Percentiles rank a stretch among this genome's conserved stretches.
phyloP scores from a whole-genome alignment of 1,140 invertebrate genomes.

The Bombus affinis region DNA sequence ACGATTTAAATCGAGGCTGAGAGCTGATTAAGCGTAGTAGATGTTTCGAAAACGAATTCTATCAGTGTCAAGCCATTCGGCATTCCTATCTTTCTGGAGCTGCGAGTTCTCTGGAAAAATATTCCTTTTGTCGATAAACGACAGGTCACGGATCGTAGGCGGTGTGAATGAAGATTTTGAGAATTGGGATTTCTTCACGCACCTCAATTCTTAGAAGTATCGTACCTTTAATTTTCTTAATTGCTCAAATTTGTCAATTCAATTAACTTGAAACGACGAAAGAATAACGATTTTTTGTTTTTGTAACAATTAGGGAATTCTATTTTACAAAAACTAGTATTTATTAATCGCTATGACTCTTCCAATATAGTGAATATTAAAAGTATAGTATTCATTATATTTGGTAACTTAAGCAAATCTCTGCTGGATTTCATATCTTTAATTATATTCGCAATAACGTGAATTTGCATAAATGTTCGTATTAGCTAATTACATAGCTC shows the following conservation, averaged over 20 bases:
- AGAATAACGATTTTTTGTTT: neutral
- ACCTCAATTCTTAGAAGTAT: neutral
- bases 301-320: neutral
- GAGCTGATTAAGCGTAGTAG: neutral
- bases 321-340: neutral
- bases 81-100: too few species aligned
- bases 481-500: neutral
- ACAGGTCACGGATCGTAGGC: neutral
- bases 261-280: too few species aligned
- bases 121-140: neutral
- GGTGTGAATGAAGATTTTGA: too few species aligned
- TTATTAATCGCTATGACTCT: neutral
- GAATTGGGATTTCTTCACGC: neutral
- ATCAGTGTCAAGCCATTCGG: neutral
- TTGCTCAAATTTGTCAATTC: neutral
- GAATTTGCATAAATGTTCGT: neutral
- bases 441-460: neutral
- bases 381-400: too few species aligned
- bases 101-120: neutral
- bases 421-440: too few species aligned
- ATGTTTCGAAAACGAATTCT: neutral
- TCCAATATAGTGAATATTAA: too few species aligned
- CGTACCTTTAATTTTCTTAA: neutral
- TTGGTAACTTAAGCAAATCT: too few species aligned
- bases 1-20: neutral